Conservation (phyloP, 2,113 vertebrate genomes). For the Piprites chloris region DNA sequence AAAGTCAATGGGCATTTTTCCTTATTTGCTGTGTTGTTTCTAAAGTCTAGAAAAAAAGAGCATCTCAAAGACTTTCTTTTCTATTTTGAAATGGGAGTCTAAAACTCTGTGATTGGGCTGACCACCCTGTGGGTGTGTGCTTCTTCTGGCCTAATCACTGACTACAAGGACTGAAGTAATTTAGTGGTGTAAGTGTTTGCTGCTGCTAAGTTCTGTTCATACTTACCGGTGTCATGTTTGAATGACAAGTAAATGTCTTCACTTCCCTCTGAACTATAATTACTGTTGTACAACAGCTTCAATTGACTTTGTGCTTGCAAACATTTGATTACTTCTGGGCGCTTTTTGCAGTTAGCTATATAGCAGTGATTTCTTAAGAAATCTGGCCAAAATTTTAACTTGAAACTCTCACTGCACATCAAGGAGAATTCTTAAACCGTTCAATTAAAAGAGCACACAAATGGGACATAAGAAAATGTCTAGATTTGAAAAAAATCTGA, state of each 20-base stretch:
- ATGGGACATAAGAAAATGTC: background rate
- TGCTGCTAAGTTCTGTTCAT: background rate
- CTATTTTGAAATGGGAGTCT: background rate
- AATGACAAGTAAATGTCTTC: background rate
- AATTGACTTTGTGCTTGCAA: background rate
- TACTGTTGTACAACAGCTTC: background rate
- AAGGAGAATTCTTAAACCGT: background rate
- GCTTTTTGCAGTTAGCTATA: background rate
- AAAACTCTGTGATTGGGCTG: background rate
- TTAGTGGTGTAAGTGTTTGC: background rate
- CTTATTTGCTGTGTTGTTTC: background rate
- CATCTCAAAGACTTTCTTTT: background rate
- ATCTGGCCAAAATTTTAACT: background rate
- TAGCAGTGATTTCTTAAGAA: background rate
- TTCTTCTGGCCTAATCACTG: background rate
- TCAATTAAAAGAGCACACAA: background rate
- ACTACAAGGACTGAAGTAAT: background rate
- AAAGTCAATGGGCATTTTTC: background rate
- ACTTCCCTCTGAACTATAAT: background rate
- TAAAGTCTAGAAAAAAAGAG: background rate
- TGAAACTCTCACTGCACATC: background rate
- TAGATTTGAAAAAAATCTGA: background rate
- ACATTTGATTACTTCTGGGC: background rate
- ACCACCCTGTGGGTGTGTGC: background rate
- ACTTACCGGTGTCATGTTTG: background rate